Percentiles rank a stretch among this genome's conserved stretches.
Conservation (phyloP, 2,888 invertebrate species). For the Macroteleia sp. region DNA sequence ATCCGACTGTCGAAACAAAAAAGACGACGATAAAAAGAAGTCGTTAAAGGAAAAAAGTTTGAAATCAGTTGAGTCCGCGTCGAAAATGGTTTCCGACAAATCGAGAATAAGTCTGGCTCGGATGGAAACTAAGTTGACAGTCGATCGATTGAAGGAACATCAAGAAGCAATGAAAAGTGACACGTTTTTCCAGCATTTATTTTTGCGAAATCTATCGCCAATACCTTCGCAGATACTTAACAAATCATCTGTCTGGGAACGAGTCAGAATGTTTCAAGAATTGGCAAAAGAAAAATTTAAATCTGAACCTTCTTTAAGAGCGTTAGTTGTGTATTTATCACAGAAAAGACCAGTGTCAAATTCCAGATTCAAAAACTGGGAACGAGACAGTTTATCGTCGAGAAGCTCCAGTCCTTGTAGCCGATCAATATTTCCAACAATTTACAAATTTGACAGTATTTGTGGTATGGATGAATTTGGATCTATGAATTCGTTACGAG, state of each 20-base stretch:
- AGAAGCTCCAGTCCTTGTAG: constrained; percentile 86
- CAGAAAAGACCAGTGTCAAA: constrained; percentile 89
- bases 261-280: constrained; percentile 89
- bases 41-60: constrained; percentile 56
- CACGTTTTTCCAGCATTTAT: constrained; percentile 89
- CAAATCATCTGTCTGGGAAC: constrained; percentile 88
- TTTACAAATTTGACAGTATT: constrained; percentile 80
- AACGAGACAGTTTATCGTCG: constrained; percentile 85
- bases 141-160: constrained; percentile 86
- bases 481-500: constrained; percentile 75
- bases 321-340: constrained; percentile 87
- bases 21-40: constrained; percentile 54
- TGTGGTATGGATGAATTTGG: constrained; percentile 80
- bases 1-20: constrained; percentile 61
- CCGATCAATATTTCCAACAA: constrained; percentile 80
- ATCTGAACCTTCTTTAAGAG: constrained; percentile 86
- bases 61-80: constrained; percentile 29
- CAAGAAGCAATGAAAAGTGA: constrained; percentile 87
- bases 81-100: constrained; percentile 36
- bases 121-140: constrained; percentile 68
- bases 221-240: constrained; percentile 82
- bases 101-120: constrained; percentile 4
- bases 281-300: constrained; percentile 81
- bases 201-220: constrained; percentile 86
- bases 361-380: constrained; percentile 89